Percentiles rank a stretch among this genome's conserved stretches.
Evolutionary conservation across 2,113 vertebrate genomes (phyloP).

Genomic region (Grantiella picta): DNA sequence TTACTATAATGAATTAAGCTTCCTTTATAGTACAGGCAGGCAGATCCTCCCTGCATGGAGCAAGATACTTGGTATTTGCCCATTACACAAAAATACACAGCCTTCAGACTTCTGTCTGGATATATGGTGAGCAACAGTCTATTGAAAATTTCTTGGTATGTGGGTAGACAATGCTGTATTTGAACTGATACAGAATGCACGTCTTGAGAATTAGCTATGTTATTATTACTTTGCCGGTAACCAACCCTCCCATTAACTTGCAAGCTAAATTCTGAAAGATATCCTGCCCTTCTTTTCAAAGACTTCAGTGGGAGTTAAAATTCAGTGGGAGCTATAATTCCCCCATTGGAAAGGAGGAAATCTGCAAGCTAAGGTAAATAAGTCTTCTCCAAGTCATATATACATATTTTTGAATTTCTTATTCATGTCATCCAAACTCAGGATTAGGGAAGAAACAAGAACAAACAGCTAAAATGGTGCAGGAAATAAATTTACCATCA

Average conservation of each 20-base stretch:
- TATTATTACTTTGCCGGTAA: background rate
- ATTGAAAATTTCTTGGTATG: background rate
- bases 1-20: background rate
- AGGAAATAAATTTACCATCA: background rate
- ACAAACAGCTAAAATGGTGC: background rate
- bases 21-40: background rate
- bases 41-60: accelerated
- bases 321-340: background rate
- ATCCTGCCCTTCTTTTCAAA: background rate
- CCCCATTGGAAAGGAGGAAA: background rate
- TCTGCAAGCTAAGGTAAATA: background rate
- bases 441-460: background rate
- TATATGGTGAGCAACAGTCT: background rate
- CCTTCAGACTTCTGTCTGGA: background rate
- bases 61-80: background rate
- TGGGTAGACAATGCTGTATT: background rate
- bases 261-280: background rate
- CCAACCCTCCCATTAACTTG: background rate
- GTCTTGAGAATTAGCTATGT: background rate
- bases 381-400: background rate
- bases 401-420: background rate
- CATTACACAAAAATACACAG: background rate
- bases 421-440: background rate
- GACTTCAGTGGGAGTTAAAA: background rate
- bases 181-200: background rate